Percentiles rank a stretch among this genome's conserved stretches.
Conservation (phyloP, 53 echinoderm and acorn worm genomes). For the Astropecten irregularis region DNA sequence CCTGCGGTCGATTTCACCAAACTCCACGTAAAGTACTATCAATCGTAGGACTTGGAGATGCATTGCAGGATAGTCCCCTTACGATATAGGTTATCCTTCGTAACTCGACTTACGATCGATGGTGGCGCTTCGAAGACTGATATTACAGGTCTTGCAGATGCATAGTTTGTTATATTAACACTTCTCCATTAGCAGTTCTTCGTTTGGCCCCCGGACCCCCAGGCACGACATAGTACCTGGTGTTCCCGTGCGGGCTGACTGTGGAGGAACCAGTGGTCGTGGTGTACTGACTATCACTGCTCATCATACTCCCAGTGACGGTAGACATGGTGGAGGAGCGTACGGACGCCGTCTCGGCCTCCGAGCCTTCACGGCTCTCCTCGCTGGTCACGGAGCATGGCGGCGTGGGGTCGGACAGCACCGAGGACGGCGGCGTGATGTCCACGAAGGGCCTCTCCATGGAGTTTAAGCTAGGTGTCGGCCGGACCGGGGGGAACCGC, state of each 20-base stretch:
- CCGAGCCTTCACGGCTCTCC: slow-evolving; percentile 49
- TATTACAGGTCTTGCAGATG: too few species aligned
- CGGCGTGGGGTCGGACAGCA: slow-evolving; percentile 44
- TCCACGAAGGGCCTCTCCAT: slow-evolving; percentile 53
- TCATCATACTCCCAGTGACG: slow-evolving; percentile 35
- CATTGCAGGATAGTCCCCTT: too few species aligned
- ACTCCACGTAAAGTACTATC: too few species aligned
- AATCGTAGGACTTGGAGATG: too few species aligned
- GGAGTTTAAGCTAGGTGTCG: slow-evolving; percentile 30
- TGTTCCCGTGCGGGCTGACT: slow-evolving; percentile 8
- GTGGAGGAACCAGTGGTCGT: slow-evolving; percentile 13
- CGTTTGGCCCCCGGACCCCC: slow-evolving; percentile 49
- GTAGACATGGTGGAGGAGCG: slow-evolving; percentile 38
- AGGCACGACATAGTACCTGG: slow-evolving; percentile 41
- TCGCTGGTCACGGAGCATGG: slow-evolving; percentile 50
- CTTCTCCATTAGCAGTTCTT: slow-evolving; percentile 26
- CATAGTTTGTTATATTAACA: slow-evolving; percentile 21
- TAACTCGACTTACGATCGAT: too few species aligned
- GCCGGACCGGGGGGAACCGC: neutral
- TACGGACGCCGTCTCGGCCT: slow-evolving; percentile 43
- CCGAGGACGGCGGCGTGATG: slow-evolving; percentile 38
- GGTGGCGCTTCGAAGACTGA: too few species aligned
- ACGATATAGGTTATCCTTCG: too few species aligned
- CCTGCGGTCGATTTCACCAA: too few species aligned
- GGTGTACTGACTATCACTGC: slow-evolving; percentile 19